Percentiles rank a stretch among this genome's conserved stretches.
Evolutionary conservation across 2,113 vertebrate genomes (phyloP).

Genomic region (Grallaria varia): DNA sequence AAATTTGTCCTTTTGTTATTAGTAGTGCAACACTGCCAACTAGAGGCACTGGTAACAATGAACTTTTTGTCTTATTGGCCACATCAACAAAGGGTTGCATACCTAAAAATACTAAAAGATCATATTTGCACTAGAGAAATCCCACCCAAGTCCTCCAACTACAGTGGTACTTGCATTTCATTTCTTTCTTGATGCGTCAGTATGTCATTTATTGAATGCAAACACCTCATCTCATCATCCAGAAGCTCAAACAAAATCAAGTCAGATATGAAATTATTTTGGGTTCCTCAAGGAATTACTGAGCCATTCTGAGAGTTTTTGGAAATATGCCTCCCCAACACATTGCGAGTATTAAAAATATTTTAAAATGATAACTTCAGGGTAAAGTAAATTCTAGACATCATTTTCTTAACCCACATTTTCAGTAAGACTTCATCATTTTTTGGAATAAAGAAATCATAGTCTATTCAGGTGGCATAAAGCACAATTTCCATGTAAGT

Average conservation of each 20-base stretch:
- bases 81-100: not conserved
- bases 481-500: not conserved
- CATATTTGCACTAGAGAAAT: not conserved
- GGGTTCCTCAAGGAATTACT: not conserved
- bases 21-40: slow-evolving; percentile 52
- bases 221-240: not conserved
- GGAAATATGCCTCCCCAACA: not conserved
- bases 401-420: not conserved
- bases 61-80: not conserved
- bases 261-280: not conserved
- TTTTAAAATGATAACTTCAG: accelerated
- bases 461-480: not conserved
- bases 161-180: not conserved
- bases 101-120: not conserved
- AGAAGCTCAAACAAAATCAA: not conserved
- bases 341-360: not conserved
- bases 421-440: not conserved
- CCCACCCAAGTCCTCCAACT: not conserved
- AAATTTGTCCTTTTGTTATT: not conserved
- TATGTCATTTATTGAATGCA: not conserved
- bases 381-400: not conserved
- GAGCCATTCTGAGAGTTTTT: not conserved
- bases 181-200: not conserved
- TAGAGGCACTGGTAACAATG: not conserved
- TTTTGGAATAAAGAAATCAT: not conserved